Evolutionary conservation across 1,140 invertebrate species (phyloP).

Genomic region (Teleogryllus occipitalis): DNA sequence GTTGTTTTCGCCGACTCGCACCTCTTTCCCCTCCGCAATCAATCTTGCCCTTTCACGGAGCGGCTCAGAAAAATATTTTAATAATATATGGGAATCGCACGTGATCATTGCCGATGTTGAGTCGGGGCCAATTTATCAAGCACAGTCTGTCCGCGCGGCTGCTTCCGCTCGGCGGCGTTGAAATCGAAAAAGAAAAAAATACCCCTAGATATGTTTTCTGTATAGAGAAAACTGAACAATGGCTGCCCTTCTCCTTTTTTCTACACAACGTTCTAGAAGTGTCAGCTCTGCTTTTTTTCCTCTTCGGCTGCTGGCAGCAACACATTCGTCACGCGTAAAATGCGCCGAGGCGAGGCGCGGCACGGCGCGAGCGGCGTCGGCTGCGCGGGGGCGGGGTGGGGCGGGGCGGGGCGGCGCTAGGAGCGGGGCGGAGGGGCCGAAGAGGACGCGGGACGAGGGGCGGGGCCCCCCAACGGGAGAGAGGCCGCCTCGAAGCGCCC

Average conservation of each 20-base stretch:
- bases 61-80: constrained; percentile 5
- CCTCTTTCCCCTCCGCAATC: not conserved
- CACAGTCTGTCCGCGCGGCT: not conserved
- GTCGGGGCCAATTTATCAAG: not conserved
- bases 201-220: constrained; percentile 1
- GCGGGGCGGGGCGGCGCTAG: no score
- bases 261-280: constrained; percentile 4
- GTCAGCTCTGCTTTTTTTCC: not conserved
- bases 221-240: constrained; percentile 5
- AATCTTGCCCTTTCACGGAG: not conserved
- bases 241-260: not conserved
- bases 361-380: no score
- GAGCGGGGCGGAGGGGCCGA: no score
- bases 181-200: not conserved
- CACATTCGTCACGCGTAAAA: not conserved
- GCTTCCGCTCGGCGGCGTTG: not conserved
- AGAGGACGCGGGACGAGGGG: no score
- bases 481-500: no score
- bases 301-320: not conserved
- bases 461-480: no score
- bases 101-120: constrained; percentile 3
- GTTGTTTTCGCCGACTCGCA: not conserved
- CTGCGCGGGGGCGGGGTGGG: no score
- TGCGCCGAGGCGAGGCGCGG: no score
- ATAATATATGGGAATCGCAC: constrained; percentile 1